Percentiles rank a stretch among this genome's conserved stretches.
phyloP scores from a whole-genome alignment of 2,797 vertebrate species.

The Ibycter americanus region DNA sequence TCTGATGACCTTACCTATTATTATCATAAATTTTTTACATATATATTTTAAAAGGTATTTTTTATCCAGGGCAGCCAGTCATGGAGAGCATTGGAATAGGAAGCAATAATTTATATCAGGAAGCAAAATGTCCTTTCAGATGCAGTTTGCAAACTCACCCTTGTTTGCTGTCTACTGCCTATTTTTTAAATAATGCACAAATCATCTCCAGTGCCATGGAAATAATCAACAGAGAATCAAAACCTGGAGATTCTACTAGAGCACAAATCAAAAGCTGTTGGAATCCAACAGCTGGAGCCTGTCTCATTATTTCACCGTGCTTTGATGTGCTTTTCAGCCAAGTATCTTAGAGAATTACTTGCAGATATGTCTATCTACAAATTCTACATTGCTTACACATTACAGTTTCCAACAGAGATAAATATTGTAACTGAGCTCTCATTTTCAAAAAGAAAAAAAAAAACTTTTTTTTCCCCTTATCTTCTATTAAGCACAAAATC shows the following conservation, averaged over 20 bases:
- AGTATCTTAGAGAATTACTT: slow-evolving; percentile 80
- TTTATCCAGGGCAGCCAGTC: background rate
- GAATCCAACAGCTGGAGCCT: slow-evolving; percentile 81
- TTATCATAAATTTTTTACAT: background rate
- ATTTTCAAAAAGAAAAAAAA: slow-evolving; percentile 60
- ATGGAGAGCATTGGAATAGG: background rate
- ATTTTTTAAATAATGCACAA: slow-evolving; percentile 78
- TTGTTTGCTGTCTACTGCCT: slow-evolving; percentile 66
- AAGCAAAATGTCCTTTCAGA: slow-evolving; percentile 64
- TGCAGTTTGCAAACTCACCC: slow-evolving; percentile 73
- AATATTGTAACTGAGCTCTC: slow-evolving; percentile 77
- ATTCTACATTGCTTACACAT: slow-evolving; percentile 76
- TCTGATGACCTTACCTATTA: background rate
- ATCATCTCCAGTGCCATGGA: slow-evolving; percentile 77
- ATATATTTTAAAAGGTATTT: background rate
- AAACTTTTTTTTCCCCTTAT: slow-evolving; percentile 8
- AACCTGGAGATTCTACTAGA: slow-evolving; percentile 78
- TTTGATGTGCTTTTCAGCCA: slow-evolving; percentile 83
- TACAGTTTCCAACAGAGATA: slow-evolving; percentile 79
- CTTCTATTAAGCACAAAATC: slow-evolving; percentile 70
- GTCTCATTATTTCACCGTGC: slow-evolving; percentile 80
- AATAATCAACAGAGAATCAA: slow-evolving; percentile 83
- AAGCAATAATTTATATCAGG: slow-evolving; percentile 8
- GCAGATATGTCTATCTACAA: slow-evolving; percentile 77
- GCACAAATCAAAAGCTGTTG: slow-evolving; percentile 82